These are phyloP conservation scores for Sinosuthora webbiana DNA, from an alignment of 2,113 vertebrate species.

Conservation along the genomic window DNA sequence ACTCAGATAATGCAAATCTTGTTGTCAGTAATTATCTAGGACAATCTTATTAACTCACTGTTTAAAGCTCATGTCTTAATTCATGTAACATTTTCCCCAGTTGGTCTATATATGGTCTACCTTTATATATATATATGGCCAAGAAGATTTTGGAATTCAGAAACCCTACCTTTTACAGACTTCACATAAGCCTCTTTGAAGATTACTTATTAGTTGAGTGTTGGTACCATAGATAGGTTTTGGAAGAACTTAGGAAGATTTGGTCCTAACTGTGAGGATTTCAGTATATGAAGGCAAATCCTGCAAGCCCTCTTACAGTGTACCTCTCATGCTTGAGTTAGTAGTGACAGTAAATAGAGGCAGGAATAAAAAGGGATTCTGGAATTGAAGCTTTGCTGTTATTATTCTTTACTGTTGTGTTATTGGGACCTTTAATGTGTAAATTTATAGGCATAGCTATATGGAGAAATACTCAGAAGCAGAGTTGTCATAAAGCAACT, in stretches of 20 bases:
- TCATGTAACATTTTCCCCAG: neutral
- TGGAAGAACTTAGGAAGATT: neutral
- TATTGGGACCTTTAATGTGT: neutral
- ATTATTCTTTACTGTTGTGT: neutral
- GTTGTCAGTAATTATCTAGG: neutral
- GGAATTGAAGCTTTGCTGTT: neutral
- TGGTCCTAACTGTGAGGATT: neutral
- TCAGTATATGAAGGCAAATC: neutral
- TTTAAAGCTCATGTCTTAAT: neutral
- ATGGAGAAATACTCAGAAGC: neutral
- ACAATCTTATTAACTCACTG: neutral
- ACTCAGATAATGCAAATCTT: neutral
- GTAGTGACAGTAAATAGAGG: neutral
- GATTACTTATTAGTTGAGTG: neutral
- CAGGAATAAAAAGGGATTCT: neutral
- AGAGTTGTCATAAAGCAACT: neutral
- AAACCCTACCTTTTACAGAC: neutral
- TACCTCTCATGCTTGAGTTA: neutral
- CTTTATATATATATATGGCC: neutral
- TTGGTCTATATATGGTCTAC: neutral
- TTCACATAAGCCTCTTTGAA: neutral
- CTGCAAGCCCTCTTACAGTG: neutral
- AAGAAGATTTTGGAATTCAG: neutral
- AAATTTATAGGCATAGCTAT: neutral
- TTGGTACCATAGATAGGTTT: neutral